Evolutionary conservation across 2,113 vertebrate genomes (phyloP), one percentile per base, ranked within the genome.

Genomic region (Chaetorhynchus papuensis): DNA sequence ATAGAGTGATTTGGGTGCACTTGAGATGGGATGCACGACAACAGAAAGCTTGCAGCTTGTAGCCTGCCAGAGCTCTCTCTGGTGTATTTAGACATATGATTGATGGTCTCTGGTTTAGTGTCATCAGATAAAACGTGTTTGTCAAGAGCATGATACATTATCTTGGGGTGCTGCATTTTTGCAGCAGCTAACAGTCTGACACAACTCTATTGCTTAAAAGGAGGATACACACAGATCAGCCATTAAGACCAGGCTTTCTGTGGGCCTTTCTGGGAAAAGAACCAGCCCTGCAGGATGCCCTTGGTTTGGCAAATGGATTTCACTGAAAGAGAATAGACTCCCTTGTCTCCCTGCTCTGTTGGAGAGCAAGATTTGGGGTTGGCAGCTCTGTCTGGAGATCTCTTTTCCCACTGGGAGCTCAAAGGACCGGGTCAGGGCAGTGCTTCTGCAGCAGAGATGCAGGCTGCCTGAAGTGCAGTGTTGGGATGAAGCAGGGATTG

Each of bases 51-150:
- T 69, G 85, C 59, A 80, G 49, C 61, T 66, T 75, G 54, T 81
- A 66, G 64, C 59, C 54, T 88, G 53, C 68, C 63, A 72, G 63
- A 63, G 50, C 33, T 77, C 84, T 92, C 45, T 47, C 83, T 88
- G 63, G 30, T 49, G 39, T n/a, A 59, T 86, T 93, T 83, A 83
- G 68, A 54, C 23, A 17, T 15, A 61, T 54, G 85, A 94, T 77
- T 83, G 88, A 97, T 81, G 47, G 60, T 83, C 63, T 90, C 50
- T 77, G 86, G 64, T 95, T 93, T 86, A 63, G 60, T 90, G 72
- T 75, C 80, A 92, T 94, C 83, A 94, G 93, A 92, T 89, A 92
- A 95, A 94, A 86, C 0, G 1, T 78, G 64, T 94, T 94, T 93
- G 50, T 86, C 80, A 94, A 80, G 71, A 9, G 1, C 35, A 52